Base-by-base conservation (phyloP, 2,888 invertebrate genomes). In the Sesia apiformis region DNA sequence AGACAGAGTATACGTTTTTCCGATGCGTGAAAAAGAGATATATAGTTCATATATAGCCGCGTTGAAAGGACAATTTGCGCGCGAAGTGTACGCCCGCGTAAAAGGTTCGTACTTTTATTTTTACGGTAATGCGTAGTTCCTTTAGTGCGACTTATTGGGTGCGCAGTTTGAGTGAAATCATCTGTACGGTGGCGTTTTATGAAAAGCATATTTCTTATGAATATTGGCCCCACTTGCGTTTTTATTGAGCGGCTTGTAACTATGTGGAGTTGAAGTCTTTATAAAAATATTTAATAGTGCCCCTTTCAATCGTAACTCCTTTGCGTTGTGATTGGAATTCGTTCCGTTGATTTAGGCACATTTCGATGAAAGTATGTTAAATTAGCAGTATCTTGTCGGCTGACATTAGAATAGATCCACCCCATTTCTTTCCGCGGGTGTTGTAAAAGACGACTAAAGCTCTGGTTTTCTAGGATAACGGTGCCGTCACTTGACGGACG, bases 81-180 rank as follows among this genome's bases (percentile, higher is more conserved):
- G 56, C 65, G 64, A 61, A 50, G 5, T 50, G 70, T 76, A 75
- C 71, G 71, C 64, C 69, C 55, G 63, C 64, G 66, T 79, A 78
- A 81, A 72, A 82, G 83, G 79, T 78, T 79, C 62, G 60, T 62
- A 74, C 72, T 78, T 78, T 83, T 81, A 81, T 77, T 81, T 81
- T 82, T 78, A 83, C 75, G 75, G 75, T 82, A 78, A 82, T 81
- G 76, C 75, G 64, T 70, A 74, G 69, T 73, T 72, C 69, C 65
- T 67, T 67, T 64, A 23, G 49, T 50, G 50, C 38, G 50, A 50
- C 50, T 50, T 50, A 50, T 50, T 50, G 50, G 39, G 41, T 58
- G 69, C 58, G 62, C 56, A 64, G 74, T 69, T 66, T 60, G 64
- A 70, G 65, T 68, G 63, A 58, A 63, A 60, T 57, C 55, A 51